Base-by-base conservation (phyloP, 2,113 vertebrate genomes). In the Montifringilla adamsi region DNA sequence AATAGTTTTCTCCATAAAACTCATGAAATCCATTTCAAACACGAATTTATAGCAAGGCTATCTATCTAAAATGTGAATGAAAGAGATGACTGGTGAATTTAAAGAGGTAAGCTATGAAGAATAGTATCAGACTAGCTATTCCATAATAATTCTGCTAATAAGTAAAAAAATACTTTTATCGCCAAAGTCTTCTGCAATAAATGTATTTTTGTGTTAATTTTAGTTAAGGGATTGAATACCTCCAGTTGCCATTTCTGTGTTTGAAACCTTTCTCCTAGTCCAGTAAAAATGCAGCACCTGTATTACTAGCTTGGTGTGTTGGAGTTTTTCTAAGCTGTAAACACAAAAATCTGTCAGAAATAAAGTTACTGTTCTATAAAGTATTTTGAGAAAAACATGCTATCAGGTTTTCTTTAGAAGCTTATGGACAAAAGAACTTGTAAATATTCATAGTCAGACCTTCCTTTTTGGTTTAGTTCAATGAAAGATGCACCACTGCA, bases 181-280 rank as follows among this genome's bases (percentile, higher is more conserved):
- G 59, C 43, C 49, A 47, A 90, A 79, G 44, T 46, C 18, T 78
- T 66, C 76, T 74, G 13, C 35, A 94, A 88, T 87, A 75, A 64
- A 76, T 46, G 30, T 39, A 24, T 56, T 93, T 97, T 87, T 68
- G n/a, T 85, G 31, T 52, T 73, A 46, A 94, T 97, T 88, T 96
- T 73, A 73, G 49, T 80, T 77, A 96, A 68, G 31, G 33, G 24
- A 35, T 4, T 35, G n/a, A 89, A n/a, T 27, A 35, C 24, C 4
- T 74, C 23, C 43, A 67, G 18, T 15, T 72, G 15, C 27, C 21
- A 20, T 55, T 93, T 82, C 66, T 1, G 0, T 46, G 27, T 76
- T 73, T 73, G 62, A 93, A 92, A 70, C 13, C 4, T 31, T 60
- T 79, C n/a, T 91, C n/a, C 15, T 41, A 53, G 35, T 63, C 46